Evolutionary conservation across 2,113 vertebrate species (phyloP), one percentile per base, ranked within the genome.

Genomic region (Engystomops pustulosus): DNA sequence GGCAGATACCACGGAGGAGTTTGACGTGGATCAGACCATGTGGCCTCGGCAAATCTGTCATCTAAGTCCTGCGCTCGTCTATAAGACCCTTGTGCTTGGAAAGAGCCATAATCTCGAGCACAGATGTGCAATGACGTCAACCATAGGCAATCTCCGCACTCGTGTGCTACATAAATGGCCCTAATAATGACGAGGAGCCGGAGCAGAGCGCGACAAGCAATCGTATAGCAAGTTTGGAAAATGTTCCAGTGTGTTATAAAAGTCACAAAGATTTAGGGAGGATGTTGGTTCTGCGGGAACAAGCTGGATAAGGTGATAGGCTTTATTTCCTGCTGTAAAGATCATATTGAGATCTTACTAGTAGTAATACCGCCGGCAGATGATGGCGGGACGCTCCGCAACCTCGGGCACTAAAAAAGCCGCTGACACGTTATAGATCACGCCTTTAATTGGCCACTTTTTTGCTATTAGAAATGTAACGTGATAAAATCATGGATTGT

Each of bases 271-370:
- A 74, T 74, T 74, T 74, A 74, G 70, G 47, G 41, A 17, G 14
- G 9, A 47, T 17, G 34, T 71, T 10, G 60, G n/a, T 5, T 44
- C 36, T 44, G 38, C 68, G 4, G n/a, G 69, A 45, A 47, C 4
- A 15, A 47, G 38, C 69, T 14, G 41, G 69, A 72, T 45, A 47
- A 72, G 69, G 69, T 17, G 30, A 44, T 47, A 72, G n/a, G 47
- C 36, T 72, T 72, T 72, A 72, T 72, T 25, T 27, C 38, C 41
- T 45, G 69, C 69, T 27, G 69, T 47, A 72, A 72, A 45, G 41
- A 72, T 47, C 69, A 72, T 72, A 72, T 72, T 72, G 38, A 72
- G 69, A 72, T 72, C 41, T 72, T 45, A 44, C 12, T 27, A 25
- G 38, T 72, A 27, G 41, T 45, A 45, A 72, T 47, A 47, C 23